Evolutionary conservation across 1,140 invertebrate species (phyloP).

Genomic region (Trichogramma pretiosum): DNA sequence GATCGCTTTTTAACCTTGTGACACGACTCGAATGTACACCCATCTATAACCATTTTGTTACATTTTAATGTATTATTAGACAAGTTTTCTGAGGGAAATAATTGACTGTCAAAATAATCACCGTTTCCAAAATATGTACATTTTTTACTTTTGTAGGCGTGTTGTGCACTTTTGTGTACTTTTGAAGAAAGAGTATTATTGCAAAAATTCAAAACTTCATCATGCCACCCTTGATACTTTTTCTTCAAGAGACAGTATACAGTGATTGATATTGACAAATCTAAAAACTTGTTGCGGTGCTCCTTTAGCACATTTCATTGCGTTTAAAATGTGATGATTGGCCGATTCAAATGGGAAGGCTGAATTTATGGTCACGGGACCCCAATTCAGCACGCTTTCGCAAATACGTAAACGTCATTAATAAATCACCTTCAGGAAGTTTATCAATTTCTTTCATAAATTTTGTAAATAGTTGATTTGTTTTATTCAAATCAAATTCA

Average conservation of each 20-base stretch:
- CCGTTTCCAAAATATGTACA: too few species aligned
- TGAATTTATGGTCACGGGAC: background rate
- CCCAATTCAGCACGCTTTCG: conserved; percentile 8
- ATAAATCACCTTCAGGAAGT: background rate
- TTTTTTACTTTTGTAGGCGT: too few species aligned
- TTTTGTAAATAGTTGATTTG: background rate
- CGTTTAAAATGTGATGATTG: conserved; percentile 3
- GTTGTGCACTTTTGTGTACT: too few species aligned
- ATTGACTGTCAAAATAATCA: too few species aligned
- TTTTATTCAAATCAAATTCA: background rate
- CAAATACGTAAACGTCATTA: conserved; percentile 1
- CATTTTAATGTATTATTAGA: too few species aligned
- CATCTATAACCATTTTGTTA: too few species aligned
- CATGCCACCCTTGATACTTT: too few species aligned
- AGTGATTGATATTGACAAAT: background rate
- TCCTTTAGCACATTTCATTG: conserved; percentile 8
- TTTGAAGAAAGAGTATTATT: too few species aligned
- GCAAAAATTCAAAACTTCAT: too few species aligned
- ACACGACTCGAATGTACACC: too few species aligned
- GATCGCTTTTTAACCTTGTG: too few species aligned
- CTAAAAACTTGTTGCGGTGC: conserved; percentile 2
- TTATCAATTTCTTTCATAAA: background rate
- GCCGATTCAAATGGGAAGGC: conserved; percentile 1
- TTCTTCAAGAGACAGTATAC: background rate
- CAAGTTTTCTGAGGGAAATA: too few species aligned